Base-by-base conservation (phyloP, 2,888 invertebrate genomes). In the Pecten maximus region DNA sequence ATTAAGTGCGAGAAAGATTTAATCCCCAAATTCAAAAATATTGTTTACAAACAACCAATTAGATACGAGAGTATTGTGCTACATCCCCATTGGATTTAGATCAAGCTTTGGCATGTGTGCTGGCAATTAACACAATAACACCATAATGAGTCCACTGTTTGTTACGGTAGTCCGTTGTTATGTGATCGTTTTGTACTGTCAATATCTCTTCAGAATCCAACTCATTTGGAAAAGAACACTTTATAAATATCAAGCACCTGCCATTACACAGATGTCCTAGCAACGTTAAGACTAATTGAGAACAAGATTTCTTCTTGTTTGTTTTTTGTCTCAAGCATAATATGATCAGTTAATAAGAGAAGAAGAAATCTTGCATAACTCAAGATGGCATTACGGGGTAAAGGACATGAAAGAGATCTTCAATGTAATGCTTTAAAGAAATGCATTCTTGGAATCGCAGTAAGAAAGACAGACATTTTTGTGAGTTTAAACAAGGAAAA, bases 231-330 rank as follows among this genome's bases (percentile, higher is more conserved):
- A 74, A 74, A 12, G 74, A 74, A 74, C 6, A 74, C 74, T 74
- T 74, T 74, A 28, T 28, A 74, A 74, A 74, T 74, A 74, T 74
- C 74, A 74, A 74, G 74, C 35, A 74, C 74, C 35, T 74, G 35
- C 35, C 28, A 74, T 74, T 74, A 35, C 12, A 28, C 12, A 74
- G 35, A 74, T 35, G 35, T 74, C 74, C 74, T 28, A 10, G 12
- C 74, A 74, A 74, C 12, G 10, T 74, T 23, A 74, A 74, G 74
- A 12, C 74, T 74, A 2, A 74, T 74, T 74, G 28, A 74, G 35
- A 35, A 35, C 35, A 60, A 6, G 60, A 8, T 4, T 60, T 23
- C 23, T 48, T 48, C 48, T 48, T 10, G 6, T 60, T 60, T n/a
- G 60, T 60, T 60, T 3, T 23, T 1, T 8, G 10, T 74, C 35